Base-by-base conservation (phyloP, 2,113 vertebrate genomes). In the Cyphomyrus discorhynchus region DNA sequence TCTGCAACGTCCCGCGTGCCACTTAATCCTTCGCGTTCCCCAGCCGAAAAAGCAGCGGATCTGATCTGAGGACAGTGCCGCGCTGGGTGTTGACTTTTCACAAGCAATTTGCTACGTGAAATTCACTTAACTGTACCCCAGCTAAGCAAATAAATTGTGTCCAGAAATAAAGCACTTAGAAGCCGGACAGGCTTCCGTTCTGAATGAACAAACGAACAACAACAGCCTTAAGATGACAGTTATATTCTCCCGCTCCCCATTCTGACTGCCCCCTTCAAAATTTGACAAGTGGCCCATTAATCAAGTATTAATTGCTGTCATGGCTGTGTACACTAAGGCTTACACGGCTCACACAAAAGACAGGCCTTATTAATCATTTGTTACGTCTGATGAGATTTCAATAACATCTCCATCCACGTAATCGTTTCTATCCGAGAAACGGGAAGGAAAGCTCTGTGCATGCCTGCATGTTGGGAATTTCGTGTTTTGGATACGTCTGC, bases 231-330 rank as follows among this genome's bases (percentile, higher is more conserved):
- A 90, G 19, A 87, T 70, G 80, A 39, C 88, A 91, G 83, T 91
- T 89, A 56, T 47, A 86, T 50, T 89, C 89, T 90, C 80, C 49
- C 5, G 2, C 35, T n/a, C 56, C 39, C 52, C 35, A 5, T n/a
- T 45, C 46, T 50, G 13, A 5, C 31, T 31, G 66, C 42, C 70
- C 86, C 80, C 88, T 47, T 58, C 86, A 90, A 90, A 88, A 83
- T 52, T 49, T 83, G 89, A 88, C 45, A 91, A 17, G 74, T 88
- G 74, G 62, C 89, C 52, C 92, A 91, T 93, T 92, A 45, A 93
- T 93, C 92, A 93, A 80, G 24, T 31, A n/a, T 39, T 56, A 49
- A 87, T 89, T 77, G 52, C 24, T 88, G 90, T 88, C 91, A 91
- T 27, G 27, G 17, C 49, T 47, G 47, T 13, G 47, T 50, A 87